Evolutionary conservation across 2,113 vertebrate species (phyloP), one percentile per base, ranked within the genome.

Genomic region (Speoplatyrhinus poulsoni): DNA sequence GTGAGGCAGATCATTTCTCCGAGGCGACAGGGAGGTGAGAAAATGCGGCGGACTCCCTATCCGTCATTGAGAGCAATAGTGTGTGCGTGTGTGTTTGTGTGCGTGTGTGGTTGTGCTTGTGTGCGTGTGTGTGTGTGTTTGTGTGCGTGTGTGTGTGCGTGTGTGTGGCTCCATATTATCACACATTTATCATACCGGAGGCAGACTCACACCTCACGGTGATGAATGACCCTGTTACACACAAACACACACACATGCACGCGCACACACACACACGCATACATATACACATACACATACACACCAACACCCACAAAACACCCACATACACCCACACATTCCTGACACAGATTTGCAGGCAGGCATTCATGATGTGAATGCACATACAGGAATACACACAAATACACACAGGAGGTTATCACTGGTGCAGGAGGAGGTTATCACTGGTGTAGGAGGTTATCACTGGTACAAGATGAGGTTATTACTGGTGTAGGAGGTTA

Each of bases 221-320:
- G 67, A 74, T 62, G 71, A 70, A 66, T 56, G 65, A 66, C 56
- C 59, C 47, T 73, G 17, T 32, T 53, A 52, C 46, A 54, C 36
- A 46, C 53, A 46, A 26, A 56, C 54, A 53, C 67, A 53, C 19
- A 50, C 36, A 59, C 59, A 11, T 56, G 6, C 52, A 47, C 12
- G 2, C 41, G 60, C 47, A 56, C 46, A 64, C 32, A 50, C 54
- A 56, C 54, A 56, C 54, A n/a, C 54, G 13, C 56, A 56, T 8
- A 52, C 16, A 15, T 26, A 55, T 41, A 41, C 46, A 66, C 53
- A 41, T 19, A 61, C 32, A 55, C 53, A 12, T 19, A 46, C 36
- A 49, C 49, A 67, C 59, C 26, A n/a, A 58, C 17, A 26, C 56
- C 7, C 9, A 58, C 56, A 19, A 58, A 9, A 32, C 57, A 59